Conservation (phyloP, 2,113 vertebrate species). For the Melanocharis versteri region DNA sequence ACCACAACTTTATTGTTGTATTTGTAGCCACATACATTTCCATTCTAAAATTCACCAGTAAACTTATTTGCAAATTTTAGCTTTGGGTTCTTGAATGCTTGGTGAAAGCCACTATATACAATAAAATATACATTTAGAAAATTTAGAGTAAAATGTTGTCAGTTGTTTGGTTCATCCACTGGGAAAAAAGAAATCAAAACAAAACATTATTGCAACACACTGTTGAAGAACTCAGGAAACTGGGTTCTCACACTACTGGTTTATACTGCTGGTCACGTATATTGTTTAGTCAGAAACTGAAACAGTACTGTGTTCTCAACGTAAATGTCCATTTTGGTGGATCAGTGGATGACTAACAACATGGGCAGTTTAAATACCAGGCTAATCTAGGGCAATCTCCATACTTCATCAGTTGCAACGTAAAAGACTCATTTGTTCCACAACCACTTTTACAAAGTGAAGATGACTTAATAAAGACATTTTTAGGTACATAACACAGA, state of each 20-base stretch:
- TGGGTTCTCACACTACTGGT: neutral
- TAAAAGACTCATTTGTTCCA: neutral
- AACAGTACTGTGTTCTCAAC: neutral
- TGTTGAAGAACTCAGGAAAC: neutral
- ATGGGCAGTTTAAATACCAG: neutral
- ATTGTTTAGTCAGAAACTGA: neutral
- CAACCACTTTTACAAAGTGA: neutral
- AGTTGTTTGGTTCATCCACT: neutral
- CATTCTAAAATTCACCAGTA: neutral
- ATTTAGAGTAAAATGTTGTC: neutral
- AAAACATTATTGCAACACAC: neutral
- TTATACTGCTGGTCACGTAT: neutral
- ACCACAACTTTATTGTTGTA: neutral
- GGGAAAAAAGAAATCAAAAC: fast-evolving
- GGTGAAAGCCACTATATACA: neutral
- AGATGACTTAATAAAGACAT: neutral
- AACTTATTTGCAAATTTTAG: neutral
- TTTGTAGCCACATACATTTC: neutral
- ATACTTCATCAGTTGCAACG: neutral
- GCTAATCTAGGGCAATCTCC: neutral
- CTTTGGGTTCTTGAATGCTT: neutral
- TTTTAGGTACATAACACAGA: neutral
- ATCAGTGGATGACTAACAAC: neutral
- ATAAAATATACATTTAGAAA: neutral
- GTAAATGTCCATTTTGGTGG: neutral